phyloP scores from a whole-genome alignment of 2,888 invertebrate species.

The Sphaerophoria taeniata region DNA sequence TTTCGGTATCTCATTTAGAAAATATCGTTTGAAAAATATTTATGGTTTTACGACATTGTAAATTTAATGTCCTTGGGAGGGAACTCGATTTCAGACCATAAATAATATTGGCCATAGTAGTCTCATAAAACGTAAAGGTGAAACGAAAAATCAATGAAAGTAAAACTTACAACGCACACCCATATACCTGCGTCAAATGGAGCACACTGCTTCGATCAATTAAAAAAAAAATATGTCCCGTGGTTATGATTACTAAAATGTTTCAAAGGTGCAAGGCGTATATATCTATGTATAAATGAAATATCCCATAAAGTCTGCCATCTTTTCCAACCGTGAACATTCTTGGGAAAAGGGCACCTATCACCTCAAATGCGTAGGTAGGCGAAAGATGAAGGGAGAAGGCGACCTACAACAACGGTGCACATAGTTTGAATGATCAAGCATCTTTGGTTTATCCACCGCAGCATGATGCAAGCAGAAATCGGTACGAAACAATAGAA shows the following conservation, averaged over 20 bases:
- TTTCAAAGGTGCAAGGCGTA: constrained; percentile 42
- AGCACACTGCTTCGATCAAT: constrained; percentile 38
- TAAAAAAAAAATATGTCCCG: constrained; percentile 53
- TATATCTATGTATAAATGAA: background rate
- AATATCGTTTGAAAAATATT: constrained; percentile 45
- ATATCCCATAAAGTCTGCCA: constrained; percentile 51
- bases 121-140: constrained; percentile 69
- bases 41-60: constrained; percentile 60
- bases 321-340: constrained; percentile 64
- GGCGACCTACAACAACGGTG: constrained; percentile 22
- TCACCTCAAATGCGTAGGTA: constrained; percentile 27
- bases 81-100: constrained; percentile 58
- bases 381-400: constrained; percentile 57
- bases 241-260: constrained; percentile 55
- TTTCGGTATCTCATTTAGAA: constrained; percentile 29
- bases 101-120: constrained; percentile 58
- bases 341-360: constrained; percentile 42
- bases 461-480: constrained; percentile 73
- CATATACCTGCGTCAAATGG: constrained; percentile 47
- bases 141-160: constrained; percentile 73
- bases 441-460: constrained; percentile 72
- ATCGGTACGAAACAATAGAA: constrained; percentile 65
- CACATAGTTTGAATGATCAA: constrained; percentile 66
- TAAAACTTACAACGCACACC: constrained; percentile 57
- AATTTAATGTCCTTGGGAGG: constrained; percentile 51